phyloP scores from a whole-genome alignment of 2,113 vertebrate species.

The Podiceps cristatus region DNA sequence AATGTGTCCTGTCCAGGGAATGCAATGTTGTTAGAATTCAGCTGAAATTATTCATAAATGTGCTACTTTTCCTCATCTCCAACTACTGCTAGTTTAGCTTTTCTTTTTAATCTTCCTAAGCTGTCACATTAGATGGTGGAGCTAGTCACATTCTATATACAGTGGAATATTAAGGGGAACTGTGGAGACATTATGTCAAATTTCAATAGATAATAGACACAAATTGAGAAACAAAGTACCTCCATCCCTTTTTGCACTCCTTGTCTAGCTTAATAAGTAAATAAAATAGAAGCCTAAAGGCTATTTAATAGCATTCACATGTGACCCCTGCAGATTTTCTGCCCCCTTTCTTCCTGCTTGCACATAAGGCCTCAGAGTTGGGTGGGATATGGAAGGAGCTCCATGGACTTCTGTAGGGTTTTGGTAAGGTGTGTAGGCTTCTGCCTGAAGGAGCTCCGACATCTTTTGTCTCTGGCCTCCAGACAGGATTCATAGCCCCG shows the following conservation, averaged over 20 bases:
- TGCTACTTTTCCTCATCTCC: conserved; percentile 81
- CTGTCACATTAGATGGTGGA: conserved; percentile 80
- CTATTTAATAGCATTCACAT: background rate
- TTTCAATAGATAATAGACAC: conserved; percentile 77
- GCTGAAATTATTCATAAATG: conserved; percentile 86
- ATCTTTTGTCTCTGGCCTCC: background rate
- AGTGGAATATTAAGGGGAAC: conserved; percentile 77
- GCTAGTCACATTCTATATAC: conserved; percentile 75
- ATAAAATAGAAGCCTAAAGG: conserved; percentile 20
- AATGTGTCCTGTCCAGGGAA: conserved; percentile 83
- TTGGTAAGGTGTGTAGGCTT: background rate
- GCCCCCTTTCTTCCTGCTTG: background rate
- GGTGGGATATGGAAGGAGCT: background rate
- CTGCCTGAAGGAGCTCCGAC: fast-evolving
- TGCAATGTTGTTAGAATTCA: conserved; percentile 84
- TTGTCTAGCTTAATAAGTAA: conserved; percentile 53
- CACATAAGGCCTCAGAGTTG: background rate
- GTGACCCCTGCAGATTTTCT: background rate
- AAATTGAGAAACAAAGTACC: conserved; percentile 68
- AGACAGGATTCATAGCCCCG: background rate
- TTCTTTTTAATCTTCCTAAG: conserved; percentile 83
- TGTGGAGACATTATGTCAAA: conserved; percentile 73
- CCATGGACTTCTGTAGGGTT: background rate
- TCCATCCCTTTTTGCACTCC: conserved; percentile 31
- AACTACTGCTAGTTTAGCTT: conserved; percentile 80